Conservation (phyloP, 2,797 vertebrate species). For the Megaceryle alcyon region DNA sequence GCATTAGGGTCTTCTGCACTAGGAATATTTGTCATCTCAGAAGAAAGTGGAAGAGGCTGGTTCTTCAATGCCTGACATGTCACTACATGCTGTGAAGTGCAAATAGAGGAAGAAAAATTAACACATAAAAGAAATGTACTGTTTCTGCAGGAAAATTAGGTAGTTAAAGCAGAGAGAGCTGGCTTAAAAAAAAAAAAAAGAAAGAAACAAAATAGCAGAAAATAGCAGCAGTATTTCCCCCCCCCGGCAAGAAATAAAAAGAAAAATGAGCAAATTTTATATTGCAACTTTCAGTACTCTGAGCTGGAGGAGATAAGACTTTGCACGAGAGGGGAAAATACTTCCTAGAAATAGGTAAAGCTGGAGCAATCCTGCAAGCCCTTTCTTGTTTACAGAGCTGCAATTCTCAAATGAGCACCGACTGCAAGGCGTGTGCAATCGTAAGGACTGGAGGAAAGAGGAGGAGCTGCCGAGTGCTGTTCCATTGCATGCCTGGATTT, state of each 20-base stretch:
- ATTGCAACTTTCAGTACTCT: neutral
- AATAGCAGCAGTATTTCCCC: neutral
- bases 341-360: neutral
- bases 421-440: fast-evolving
- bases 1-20: constrained; percentile 24
- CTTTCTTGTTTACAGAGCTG: neutral
- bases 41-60: constrained; percentile 35
- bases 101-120: constrained; percentile 69
- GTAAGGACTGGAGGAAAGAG: neutral
- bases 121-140: constrained; percentile 66
- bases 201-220: neutral
- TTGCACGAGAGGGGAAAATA: neutral
- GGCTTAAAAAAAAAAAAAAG: neutral
- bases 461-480: neutral
- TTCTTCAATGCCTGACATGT: constrained; percentile 43
- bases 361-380: neutral
- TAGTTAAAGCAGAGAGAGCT: constrained; percentile 8
- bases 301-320: neutral
- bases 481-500: neutral
- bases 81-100: constrained; percentile 60
- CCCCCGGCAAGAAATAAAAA: no score
- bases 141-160: constrained; percentile 55
- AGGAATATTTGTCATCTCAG: constrained; percentile 49
- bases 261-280: neutral
- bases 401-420: neutral